Evolutionary conservation across 2,888 invertebrate genomes (phyloP), one percentile per base, ranked within the genome.

Genomic region (Acrobeloides nanus): DNA sequence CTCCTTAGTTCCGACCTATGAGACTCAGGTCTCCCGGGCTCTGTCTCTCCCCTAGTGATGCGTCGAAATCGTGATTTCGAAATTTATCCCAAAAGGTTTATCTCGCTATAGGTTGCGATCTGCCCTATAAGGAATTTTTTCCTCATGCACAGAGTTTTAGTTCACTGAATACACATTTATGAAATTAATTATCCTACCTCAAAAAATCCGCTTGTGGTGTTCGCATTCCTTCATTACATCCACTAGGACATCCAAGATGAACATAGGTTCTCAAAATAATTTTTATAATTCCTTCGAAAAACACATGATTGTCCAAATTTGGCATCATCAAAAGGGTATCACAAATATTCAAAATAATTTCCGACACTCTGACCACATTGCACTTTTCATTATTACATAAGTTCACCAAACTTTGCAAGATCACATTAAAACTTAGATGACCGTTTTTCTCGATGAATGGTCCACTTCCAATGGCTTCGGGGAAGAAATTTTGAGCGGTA

Each of bases 391-490:
- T n/a, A n/a, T n/a, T n/a, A 74, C 89, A 82, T 57, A 87, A 81
- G 41, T 55, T 54, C 29, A 58, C 57, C 25, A 74, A 53, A 1
- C 64, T 63, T 42, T 64, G 61, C 20, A 69, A 57, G 1, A 90
- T 84, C 12, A 90, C 86, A 78, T 85, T 84, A 60, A 87, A 83
- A 75, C 92, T 88, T 48, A 97, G 84, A 72, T 90, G 87, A 0
- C 97, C 95, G 64, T 92, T 89, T 66, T 85, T 84, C 24, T 89
- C 92, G 49, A 95, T 92, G 72, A 92, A 97, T 73, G 85, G 83
- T 18, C 84, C 79, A 0, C 93, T 75, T 3, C 73, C 73, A 7
- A 70, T 48, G 7, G 68, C 66, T 23, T 50, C 50, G 21, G 50
- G 52, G 31, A 53, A 53, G 24, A 31, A 53, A 7, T 15, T 18